Conservation (phyloP, 2,888 invertebrate genomes). For the Erebia palarica region DNA sequence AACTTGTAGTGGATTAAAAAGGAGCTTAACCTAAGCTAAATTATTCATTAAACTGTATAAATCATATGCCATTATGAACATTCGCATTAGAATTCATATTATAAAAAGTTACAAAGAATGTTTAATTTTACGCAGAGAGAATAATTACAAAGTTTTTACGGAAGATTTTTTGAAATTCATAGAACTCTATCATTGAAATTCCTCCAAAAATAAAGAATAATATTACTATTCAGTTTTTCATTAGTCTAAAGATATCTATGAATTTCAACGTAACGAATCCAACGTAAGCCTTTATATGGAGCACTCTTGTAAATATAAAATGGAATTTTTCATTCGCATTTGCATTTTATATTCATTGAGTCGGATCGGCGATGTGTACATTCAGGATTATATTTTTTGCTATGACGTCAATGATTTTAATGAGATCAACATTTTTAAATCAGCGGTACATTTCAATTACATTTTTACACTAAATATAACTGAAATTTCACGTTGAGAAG, state of each 20-base stretch:
- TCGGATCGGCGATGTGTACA: slow-evolving; percentile 7
- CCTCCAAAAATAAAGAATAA: too few relatives aligned
- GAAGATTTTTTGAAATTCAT: too few relatives aligned
- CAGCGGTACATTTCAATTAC: neutral
- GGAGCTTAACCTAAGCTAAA: too few relatives aligned
- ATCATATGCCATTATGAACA: too few relatives aligned
- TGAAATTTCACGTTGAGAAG: too few relatives aligned
- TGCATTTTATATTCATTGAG: slow-evolving; percentile 24
- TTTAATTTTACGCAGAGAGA: too few relatives aligned
- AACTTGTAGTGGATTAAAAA: too few relatives aligned
- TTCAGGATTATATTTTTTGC: slow-evolving; percentile 15
- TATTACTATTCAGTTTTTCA: neutral
- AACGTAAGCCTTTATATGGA: slow-evolving; percentile 7
- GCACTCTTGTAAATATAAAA: slow-evolving; percentile 23
- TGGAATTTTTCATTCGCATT: slow-evolving; percentile 22
- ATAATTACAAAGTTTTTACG: too few relatives aligned
- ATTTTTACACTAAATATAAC: neutral
- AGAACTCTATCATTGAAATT: too few relatives aligned
- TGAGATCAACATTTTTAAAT: neutral
- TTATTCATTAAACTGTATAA: too few relatives aligned
- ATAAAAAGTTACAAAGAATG: too few relatives aligned
- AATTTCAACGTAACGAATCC: neutral
- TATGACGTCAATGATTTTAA: slow-evolving; percentile 15
- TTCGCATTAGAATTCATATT: too few relatives aligned
- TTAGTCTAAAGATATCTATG: slow-evolving; percentile 7